Evolutionary conservation across 2,113 vertebrate species (phyloP), one percentile per base, ranked within the genome.

Genomic region (Recurvirostra avosetta): DNA sequence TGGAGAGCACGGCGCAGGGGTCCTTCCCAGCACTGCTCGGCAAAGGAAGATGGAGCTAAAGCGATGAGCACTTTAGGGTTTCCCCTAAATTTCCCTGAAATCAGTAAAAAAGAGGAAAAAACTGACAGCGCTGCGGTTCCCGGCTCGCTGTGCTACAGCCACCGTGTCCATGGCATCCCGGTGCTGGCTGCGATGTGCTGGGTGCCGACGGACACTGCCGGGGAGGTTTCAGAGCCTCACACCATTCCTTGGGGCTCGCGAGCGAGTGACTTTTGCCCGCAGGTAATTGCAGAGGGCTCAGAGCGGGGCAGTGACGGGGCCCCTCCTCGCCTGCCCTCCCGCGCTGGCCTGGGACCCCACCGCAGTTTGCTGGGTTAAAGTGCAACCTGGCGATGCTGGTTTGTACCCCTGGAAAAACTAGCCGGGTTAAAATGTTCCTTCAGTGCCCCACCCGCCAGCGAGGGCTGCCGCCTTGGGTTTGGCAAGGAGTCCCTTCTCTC

Each of bases 1-100:
- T 0, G 0, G 67, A 47, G 62, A 75, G n/a, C 62, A 19, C 0
- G 1, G 62, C 15, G 18, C 27, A 16, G 34, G 27, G 38, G 11
- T 72, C 59, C 30, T 65, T 45, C 50, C 34, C 50, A 21, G 56
- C 62, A n/a, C 19, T 19, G 26, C 73, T 34, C 0, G 1, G 38
- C n/a, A 16, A 38, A 38, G 22, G 12, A 5, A 23, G 9, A 21
- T 41, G 55, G 71, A 40, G 38, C 71, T 47, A 17, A 50, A 66
- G 36, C 3, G 0, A 32, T 18, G n/a, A 27, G 12, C 1, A 1
- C 52, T 50, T 30, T 11, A 40, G 52, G 43, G 9, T 79, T 80
- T 56, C 40, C 47, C 47, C 25, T 41, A 56, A 66, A 45, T 73
- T 92, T 40, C 81, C 41, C n/a, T 52, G 53, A 52, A 56, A 82